Base-by-base conservation (phyloP, 2,113 vertebrate genomes). In the Urocynchramus pylzowi region DNA sequence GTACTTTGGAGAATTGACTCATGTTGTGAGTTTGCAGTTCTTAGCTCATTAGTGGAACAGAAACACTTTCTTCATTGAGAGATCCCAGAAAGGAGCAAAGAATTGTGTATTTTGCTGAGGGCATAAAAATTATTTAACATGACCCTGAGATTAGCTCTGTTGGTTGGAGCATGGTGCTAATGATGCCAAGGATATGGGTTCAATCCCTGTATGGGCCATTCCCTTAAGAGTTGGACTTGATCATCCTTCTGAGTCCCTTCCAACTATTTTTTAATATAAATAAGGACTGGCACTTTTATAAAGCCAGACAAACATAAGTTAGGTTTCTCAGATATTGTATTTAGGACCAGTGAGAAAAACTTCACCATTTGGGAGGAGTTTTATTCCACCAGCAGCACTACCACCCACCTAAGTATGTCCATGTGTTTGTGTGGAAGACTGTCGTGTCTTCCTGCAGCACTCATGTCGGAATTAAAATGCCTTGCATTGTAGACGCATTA, bases 401-500 rank as follows among this genome's bases (percentile, higher is more conserved):
- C 89, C 94, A 85, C 93, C 91, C 87, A 97, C 91, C 49, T 33
- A 87, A 90, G 86, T 59, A 89, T 84, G 81, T 69, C 84, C 45
- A 42, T 93, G 93, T 87, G 93, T 79, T 89, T 80, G 61, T 49
- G 74, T 64, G 86, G 84, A 91, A 90, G 33, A 81, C 28, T 27
- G 68, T 57, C 7, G 1, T 41, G 54, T 68, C 83, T 84, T 89
- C 87, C 84, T 16, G 31, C 70, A 91, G 70, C 31, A 41, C 75
- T 87, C 74, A 42, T 10, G 19, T 59, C 4, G 0, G 78, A 93
- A 95, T 91, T 84, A 80, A 85, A 70, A 94, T 93, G 89, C 88
- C 68, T 96, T 75, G 59, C 92, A 70, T 92, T 88, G 76, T 84
- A 96, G 96, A 93, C 90, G 13, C 76, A 84, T 95, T 93, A 96